phyloP scores from a whole-genome alignment of 2,113 vertebrate genomes.

The Chamaea fasciata region DNA sequence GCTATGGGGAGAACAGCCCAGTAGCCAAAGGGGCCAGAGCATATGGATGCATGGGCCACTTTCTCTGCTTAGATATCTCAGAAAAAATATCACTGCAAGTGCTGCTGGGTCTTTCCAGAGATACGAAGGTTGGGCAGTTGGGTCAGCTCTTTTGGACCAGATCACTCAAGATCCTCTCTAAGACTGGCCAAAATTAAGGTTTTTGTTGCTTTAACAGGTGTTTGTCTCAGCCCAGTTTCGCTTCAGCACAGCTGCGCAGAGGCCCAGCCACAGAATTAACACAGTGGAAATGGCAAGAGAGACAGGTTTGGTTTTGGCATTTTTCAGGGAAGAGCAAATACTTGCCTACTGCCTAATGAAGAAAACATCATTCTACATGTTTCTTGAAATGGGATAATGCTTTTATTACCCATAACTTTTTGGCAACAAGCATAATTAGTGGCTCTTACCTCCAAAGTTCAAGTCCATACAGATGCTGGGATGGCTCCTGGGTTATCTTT shows the following conservation, averaged over 20 bases:
- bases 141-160: neutral
- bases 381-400: neutral
- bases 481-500: neutral
- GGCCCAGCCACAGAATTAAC: neutral
- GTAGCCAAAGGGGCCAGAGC: neutral
- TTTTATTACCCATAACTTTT: conserved; percentile 10
- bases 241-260: neutral
- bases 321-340: neutral
- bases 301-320: neutral
- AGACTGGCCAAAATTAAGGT: neutral
- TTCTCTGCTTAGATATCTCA: neutral
- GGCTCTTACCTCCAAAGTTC: neutral
- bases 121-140: neutral
- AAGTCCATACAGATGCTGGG: neutral
- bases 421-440: neutral
- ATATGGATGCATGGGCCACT: neutral
- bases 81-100: neutral
- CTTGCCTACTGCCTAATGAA: neutral
- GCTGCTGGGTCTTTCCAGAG: neutral
- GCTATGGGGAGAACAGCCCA: neutral
- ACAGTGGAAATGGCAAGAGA: neutral
- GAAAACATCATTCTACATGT: neutral
- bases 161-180: neutral
- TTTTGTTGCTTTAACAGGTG: neutral
- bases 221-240: neutral